Conservation (phyloP, 2,113 vertebrate genomes). For the Geococcyx californianus region DNA sequence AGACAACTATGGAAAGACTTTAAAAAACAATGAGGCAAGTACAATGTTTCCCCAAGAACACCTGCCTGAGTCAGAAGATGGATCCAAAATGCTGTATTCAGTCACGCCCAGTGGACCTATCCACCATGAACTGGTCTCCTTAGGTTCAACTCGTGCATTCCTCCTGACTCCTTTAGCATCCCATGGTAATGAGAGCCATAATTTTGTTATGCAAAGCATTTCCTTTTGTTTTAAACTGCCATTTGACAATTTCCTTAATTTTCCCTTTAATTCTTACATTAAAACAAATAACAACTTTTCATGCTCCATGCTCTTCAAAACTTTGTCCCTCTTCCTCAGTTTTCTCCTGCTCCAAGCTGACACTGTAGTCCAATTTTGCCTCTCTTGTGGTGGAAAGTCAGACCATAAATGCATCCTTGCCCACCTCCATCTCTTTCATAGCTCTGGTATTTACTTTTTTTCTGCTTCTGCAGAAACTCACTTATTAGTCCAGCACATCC, state of each 20-base stretch:
- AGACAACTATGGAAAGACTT: neutral
- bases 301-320: neutral
- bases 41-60: neutral
- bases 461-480: neutral
- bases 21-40: neutral
- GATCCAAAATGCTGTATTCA: neutral
- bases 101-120: neutral
- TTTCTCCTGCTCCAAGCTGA: neutral
- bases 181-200: neutral
- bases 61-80: neutral
- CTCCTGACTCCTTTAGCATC: neutral
- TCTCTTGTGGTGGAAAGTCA: neutral
- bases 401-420: neutral
- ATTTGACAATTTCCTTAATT: neutral
- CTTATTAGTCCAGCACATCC: neutral
- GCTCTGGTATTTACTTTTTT: neutral
- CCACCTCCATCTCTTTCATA: neutral
- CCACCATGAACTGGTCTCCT: neutral
- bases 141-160: neutral
- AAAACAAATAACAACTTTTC: neutral
- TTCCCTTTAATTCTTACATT: neutral
- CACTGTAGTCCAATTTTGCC: neutral
- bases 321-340: neutral
- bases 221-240: neutral
- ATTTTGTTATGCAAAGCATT: neutral